A percentile compares a stretch with the other conserved stretches of the same genome.
phyloP scores from a whole-genome alignment of 2,797 vertebrate species.

The Tinamus major region DNA sequence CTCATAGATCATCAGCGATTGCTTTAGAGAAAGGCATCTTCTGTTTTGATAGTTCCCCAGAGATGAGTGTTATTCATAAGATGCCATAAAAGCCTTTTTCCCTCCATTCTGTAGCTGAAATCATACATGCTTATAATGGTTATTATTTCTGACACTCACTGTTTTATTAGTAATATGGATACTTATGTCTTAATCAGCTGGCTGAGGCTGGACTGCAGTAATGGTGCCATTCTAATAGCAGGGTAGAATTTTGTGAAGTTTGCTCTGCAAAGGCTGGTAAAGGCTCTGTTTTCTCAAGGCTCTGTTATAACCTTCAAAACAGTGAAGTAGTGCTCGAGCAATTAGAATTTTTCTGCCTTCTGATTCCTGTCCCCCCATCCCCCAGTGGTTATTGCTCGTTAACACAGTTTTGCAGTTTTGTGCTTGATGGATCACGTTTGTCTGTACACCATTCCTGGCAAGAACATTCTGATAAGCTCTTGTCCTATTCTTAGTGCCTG shows the following conservation, averaged over 20 bases:
- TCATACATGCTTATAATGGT: neutral
- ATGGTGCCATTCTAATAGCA: neutral
- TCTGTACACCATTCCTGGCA: constrained; percentile 67
- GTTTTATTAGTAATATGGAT: constrained; percentile 4
- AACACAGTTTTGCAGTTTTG: neutral
- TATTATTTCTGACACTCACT: neutral
- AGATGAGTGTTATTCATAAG: constrained; percentile 74
- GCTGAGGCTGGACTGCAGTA: neutral
- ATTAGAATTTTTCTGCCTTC: neutral
- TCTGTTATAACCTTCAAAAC: neutral
- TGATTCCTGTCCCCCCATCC: neutral
- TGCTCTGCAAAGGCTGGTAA: neutral
- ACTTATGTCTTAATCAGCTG: constrained; percentile 29
- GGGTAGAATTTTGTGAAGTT: neutral
- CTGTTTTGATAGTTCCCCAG: constrained; percentile 76
- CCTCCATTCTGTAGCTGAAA: neutral
- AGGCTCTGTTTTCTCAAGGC: neutral
- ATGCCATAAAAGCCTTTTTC: neutral
- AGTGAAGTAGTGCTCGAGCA: neutral
- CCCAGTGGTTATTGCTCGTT: constrained; percentile 15
- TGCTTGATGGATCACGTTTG: constrained; percentile 47
- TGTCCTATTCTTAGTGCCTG: constrained; percentile 42
- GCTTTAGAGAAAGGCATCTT: constrained; percentile 74
- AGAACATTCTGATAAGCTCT: constrained; percentile 17
- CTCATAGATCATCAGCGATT: constrained; percentile 46